Conservation (phyloP, 2,888 invertebrate genomes). For the Drosophila cracens region DNA sequence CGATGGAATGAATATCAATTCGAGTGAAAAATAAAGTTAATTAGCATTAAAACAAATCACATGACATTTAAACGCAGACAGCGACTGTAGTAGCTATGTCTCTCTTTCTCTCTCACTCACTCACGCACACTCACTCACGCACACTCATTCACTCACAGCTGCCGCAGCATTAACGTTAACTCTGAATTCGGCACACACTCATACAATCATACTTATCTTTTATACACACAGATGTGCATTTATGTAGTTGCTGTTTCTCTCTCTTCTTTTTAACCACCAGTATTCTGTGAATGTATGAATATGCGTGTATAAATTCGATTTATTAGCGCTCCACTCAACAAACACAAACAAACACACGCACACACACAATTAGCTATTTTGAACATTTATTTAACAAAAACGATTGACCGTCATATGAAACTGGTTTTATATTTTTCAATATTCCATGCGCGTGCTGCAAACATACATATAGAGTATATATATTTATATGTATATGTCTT, state of each 20-base stretch:
- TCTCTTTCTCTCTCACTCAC: slow-evolving; percentile 20
- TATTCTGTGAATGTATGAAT: slow-evolving; percentile 29
- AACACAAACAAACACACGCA: slow-evolving; percentile 17
- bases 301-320: slow-evolving; percentile 66
- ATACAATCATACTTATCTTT: slow-evolving; percentile 5
- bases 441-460: slow-evolving; percentile 50
- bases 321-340: slow-evolving; percentile 47
- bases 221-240: slow-evolving; percentile 25
- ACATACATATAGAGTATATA: slow-evolving; percentile 14
- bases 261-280: slow-evolving; percentile 16
- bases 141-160: slow-evolving; percentile 11
- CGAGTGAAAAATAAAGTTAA: slow-evolving; percentile 47
- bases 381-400: slow-evolving; percentile 47
- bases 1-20: slow-evolving; percentile 31
- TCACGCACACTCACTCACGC: slow-evolving; percentile 10
- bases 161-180: slow-evolving; percentile 43
- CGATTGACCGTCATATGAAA: slow-evolving; percentile 70
- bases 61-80: slow-evolving; percentile 59
- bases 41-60: slow-evolving; percentile 67
- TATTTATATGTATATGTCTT: not conserved
- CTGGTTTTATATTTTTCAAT: slow-evolving; percentile 73
- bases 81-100: slow-evolving; percentile 42
- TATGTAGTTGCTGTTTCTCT: slow-evolving; percentile 6
- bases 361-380: slow-evolving; percentile 29
- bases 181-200: slow-evolving; percentile 25